Evolutionary conservation across 2,113 vertebrate genomes (phyloP).

Genomic region (Zapornia atra): DNA sequence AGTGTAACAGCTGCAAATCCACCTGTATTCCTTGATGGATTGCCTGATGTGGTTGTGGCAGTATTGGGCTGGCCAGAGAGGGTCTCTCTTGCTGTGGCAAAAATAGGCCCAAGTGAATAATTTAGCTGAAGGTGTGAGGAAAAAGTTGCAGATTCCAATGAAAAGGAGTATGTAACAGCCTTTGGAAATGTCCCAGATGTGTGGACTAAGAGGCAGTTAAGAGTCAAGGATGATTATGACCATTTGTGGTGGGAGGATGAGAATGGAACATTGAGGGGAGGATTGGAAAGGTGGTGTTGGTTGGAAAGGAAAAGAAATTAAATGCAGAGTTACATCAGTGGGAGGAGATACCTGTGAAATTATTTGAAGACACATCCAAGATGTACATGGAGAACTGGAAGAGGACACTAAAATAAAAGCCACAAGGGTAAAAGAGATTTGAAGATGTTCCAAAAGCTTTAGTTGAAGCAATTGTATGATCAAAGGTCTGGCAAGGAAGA

Average conservation of each 20-base stretch:
- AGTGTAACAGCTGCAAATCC: neutral
- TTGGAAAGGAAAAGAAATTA: neutral
- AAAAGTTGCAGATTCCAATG: neutral
- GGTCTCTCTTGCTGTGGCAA: neutral
- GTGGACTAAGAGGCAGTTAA: neutral
- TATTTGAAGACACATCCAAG: neutral
- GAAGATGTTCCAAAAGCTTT: neutral
- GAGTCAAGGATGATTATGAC: neutral
- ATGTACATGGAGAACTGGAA: neutral
- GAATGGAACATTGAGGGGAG: neutral
- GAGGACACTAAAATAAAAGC: neutral
- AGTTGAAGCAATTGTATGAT: neutral
- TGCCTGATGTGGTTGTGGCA: neutral
- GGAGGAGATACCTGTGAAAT: neutral
- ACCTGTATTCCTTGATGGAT: neutral
- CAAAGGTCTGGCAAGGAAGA: conserved; percentile 3
- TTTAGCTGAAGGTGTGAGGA: neutral
- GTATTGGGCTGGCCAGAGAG: neutral
- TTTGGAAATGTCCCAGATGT: neutral
- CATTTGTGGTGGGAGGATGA: neutral
- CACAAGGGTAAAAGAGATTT: neutral
- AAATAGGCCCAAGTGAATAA: neutral
- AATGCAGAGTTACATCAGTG: neutral
- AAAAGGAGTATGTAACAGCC: neutral
- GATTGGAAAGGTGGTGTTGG: neutral